These are phyloP conservation scores for Ochropleura leucogaster DNA, from an alignment of 2,888 invertebrate species.

Conservation along the genomic window DNA sequence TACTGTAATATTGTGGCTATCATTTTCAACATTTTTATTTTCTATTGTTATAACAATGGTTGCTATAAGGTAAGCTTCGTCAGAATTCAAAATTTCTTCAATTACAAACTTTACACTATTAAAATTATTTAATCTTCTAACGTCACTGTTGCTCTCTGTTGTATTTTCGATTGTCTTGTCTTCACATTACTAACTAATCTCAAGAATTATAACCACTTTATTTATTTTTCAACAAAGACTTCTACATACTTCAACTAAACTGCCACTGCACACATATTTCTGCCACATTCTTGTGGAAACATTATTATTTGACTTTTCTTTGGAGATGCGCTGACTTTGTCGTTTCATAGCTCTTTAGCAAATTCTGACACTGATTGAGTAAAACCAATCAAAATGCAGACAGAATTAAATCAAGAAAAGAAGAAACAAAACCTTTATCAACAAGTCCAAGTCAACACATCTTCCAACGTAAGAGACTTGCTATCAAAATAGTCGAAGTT, in stretches of 20 bases:
- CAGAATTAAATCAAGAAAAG: background rate
- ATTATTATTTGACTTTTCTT: constrained; percentile 31
- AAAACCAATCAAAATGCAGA: background rate
- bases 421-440: background rate
- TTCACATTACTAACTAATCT: constrained; percentile 53
- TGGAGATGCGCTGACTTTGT: constrained; percentile 48
- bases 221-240: constrained; percentile 43
- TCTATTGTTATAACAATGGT: constrained; percentile 27
- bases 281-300: constrained; percentile 50
- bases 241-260: constrained; percentile 63
- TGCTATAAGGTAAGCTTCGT: constrained; percentile 58
- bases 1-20: constrained; percentile 40
- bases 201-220: constrained; percentile 42
- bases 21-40: constrained; percentile 35
- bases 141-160: constrained; percentile 62
- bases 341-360: background rate
- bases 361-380: background rate
- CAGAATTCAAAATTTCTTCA: constrained; percentile 40
- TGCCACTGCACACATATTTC: constrained; percentile 68
- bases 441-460: constrained; percentile 37
- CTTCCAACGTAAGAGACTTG: constrained; percentile 2
- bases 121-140: constrained; percentile 56
- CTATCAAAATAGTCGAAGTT: constrained; percentile 5
- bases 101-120: constrained; percentile 40
- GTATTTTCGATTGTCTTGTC: constrained; percentile 65